Percentiles rank a stretch among this genome's conserved stretches.
phyloP scores from a whole-genome alignment of 2,797 vertebrate species.

The Hoplostethus mediterraneus region DNA sequence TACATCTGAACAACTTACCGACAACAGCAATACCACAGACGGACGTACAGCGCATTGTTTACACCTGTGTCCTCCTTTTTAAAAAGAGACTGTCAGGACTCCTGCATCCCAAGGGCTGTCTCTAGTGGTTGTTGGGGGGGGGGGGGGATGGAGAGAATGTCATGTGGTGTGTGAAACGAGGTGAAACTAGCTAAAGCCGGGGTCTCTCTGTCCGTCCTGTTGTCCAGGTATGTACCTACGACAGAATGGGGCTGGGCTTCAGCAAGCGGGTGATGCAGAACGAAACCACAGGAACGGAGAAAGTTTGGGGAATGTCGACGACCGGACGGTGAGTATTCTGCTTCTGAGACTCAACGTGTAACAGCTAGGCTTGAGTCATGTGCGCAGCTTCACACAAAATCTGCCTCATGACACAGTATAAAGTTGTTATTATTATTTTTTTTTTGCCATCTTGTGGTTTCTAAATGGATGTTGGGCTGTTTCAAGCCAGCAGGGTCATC shows the following conservation, averaged over 20 bases:
- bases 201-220: constrained; percentile 41
- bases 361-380: not conserved
- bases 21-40: constrained; percentile 38
- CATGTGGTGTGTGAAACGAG: constrained; percentile 18
- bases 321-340: constrained; percentile 77
- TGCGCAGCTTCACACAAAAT: not conserved
- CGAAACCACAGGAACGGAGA: constrained; percentile 84
- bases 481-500: constrained; percentile 7
- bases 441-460: constrained; percentile 4
- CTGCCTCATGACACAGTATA: not conserved
- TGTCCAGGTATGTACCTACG: constrained; percentile 85
- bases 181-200: not conserved
- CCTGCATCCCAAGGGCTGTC: not conserved
- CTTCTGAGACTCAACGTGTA: not conserved
- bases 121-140: not conserved
- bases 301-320: constrained; percentile 85
- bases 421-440: constrained; percentile 8
- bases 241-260: constrained; percentile 87
- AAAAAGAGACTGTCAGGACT: constrained; percentile 2
- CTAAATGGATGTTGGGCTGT: constrained; percentile 4
- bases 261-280: constrained; percentile 83
- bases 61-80: constrained; percentile 11
- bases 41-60: constrained; percentile 12
- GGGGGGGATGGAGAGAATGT: not conserved
- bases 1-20: constrained; percentile 42